A percentile compares a stretch with the other conserved stretches of the same genome.
Evolutionary conservation across 2,888 invertebrate species (phyloP).

Genomic region (Bellardia bayeri): DNA sequence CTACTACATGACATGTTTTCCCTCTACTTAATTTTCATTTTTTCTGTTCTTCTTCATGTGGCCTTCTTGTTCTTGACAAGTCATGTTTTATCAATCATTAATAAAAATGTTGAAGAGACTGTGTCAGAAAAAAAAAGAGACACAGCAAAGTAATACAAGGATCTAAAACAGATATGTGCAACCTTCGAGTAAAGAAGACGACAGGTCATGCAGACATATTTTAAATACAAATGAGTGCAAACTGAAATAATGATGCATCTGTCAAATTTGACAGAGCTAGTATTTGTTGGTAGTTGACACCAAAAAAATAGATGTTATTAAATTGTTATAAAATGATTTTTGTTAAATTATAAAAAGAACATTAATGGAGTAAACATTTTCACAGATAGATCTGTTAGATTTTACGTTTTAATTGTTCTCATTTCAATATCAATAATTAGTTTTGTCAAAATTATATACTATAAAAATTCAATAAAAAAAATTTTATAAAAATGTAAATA

Average conservation of each 20-base stretch:
- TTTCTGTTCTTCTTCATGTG: background rate
- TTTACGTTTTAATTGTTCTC: too few relatives aligned
- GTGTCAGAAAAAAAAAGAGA: background rate
- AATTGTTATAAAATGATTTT: background rate
- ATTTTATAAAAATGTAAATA: too few relatives aligned
- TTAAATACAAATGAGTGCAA: background rate
- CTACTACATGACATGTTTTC: background rate
- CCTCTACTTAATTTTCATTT: background rate
- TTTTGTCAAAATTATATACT: too few relatives aligned
- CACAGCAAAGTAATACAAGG: conserved; percentile 23
- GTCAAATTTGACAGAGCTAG: background rate
- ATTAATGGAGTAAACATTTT: background rate
- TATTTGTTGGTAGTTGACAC: background rate
- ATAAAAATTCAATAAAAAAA: too few relatives aligned
- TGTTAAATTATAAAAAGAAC: background rate
- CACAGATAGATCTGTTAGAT: too few relatives aligned
- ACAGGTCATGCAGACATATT: conserved; percentile 19
- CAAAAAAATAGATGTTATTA: background rate
- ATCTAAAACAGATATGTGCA: conserved; percentile 47
- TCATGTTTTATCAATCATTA: conserved; percentile 58
- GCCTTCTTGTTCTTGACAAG: conserved; percentile 41
- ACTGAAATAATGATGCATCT: conserved; percentile 11
- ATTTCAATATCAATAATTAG: too few relatives aligned
- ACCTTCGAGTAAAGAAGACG: conserved; percentile 24
- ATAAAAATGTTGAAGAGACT: conserved; percentile 20